Base-by-base conservation (phyloP, 2,113 vertebrate species). In the Aramus guarauna region DNA sequence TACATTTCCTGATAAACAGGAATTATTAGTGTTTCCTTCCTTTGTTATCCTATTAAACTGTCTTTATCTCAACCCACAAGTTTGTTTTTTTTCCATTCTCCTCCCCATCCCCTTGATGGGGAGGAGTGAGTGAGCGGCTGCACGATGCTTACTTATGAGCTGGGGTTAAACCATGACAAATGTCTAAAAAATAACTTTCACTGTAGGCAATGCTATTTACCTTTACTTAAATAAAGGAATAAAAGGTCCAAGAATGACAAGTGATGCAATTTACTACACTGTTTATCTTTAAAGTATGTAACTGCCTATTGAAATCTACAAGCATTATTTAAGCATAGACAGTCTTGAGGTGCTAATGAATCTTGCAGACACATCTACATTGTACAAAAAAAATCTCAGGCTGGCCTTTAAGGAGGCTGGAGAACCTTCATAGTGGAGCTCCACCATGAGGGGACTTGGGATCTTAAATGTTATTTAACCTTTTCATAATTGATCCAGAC, bases 391-490 rank as follows among this genome's bases (percentile, higher is more conserved):
- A 37, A 8, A 34, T 18, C 11, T 47, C 60, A 64, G 36, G 4
- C 2, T 43, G 17, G 4, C 29, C 29, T 30, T 4, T 12, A 21
- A 77, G 45, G 24, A 59, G 8, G 5, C 7, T 23, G 22, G 27
- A 59, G 9, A 59, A 68, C 7, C 5, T 50, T 34, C 2, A 15
- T 50, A 36, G 16, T 47, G 15, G 12, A 56, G 22, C 12, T 56
- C 7, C 39, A 37, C 12, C 15, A 27, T 12, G 12, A 19, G 24
- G 5, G 2, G 6, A 37, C 23, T 55, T 2, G 0, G 8, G 12
- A n/a, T 37, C 30, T 53, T 56, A 66, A 73, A 22, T 0, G 1
- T 1, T 45, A 17, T 24, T 80, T n/a, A 60, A 50, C 1, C 1
- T 55, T 72, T 80, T 45, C 24, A 8, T 58, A 48, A 72, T 6